Percentiles rank a stretch among this genome's conserved stretches.
phyloP scores from a whole-genome alignment of 2,888 invertebrate genomes.

The Fragum sueziense region DNA sequence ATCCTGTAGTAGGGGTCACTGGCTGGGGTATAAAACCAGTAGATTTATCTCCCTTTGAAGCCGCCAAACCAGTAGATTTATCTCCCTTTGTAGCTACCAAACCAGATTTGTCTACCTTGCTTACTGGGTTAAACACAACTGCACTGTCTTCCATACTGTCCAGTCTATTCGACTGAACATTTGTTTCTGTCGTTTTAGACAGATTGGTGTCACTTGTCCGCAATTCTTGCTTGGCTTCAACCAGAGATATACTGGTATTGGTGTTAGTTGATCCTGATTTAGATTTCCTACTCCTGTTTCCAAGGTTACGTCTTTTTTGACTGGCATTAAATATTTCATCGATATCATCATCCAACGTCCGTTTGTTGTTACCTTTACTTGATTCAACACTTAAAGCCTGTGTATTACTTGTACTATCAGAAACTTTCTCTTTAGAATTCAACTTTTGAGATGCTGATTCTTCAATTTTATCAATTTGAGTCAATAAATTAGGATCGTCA shows the following conservation, averaged over 20 bases:
- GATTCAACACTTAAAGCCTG: constrained; percentile 23
- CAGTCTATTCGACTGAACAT: not conserved
- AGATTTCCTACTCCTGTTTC: not conserved
- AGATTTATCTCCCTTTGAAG: not conserved
- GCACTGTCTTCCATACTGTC: not conserved
- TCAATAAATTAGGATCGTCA: constrained; percentile 16
- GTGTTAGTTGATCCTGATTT: not conserved
- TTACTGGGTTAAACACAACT: not conserved
- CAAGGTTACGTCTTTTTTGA: constrained; percentile 27
- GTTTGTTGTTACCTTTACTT: not conserved
- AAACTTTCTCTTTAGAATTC: not conserved
- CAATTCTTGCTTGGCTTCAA: not conserved
- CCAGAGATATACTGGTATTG: not conserved
- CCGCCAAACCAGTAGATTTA: not conserved
- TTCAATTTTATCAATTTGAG: constrained; percentile 9
- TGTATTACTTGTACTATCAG: constrained; percentile 44
- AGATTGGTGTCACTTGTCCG: not conserved
- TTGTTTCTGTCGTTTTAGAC: not conserved
- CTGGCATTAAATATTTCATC: constrained; percentile 37
- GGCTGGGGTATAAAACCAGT: not conserved
- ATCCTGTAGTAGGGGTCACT: constrained; percentile 30
- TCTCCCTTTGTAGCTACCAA: not conserved
- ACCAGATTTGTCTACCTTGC: not conserved
- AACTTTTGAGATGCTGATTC: not conserved
- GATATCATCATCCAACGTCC: constrained; percentile 46